These are phyloP conservation scores for Bombus ignitus DNA, from an alignment of 1,140 invertebrate species.

Conservation along the genomic window DNA sequence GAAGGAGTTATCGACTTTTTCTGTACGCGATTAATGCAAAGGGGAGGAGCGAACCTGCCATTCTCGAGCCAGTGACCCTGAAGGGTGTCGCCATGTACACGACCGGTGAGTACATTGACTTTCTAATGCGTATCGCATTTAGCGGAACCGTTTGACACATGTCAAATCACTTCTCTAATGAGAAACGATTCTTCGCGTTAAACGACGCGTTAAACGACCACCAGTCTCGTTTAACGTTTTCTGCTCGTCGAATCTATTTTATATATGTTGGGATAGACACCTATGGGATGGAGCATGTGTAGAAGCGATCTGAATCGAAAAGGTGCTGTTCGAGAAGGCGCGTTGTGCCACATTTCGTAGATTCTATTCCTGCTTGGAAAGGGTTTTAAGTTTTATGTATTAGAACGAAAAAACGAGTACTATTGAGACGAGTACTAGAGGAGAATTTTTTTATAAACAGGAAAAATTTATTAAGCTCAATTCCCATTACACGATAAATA, in stretches of 20 bases:
- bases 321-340: too few species aligned
- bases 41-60: slow-evolving; percentile 90
- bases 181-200: background rate
- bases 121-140: slow-evolving; percentile 20
- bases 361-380: too few species aligned
- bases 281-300: background rate
- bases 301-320: too few species aligned
- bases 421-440: too few species aligned
- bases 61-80: slow-evolving; percentile 90
- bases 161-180: background rate
- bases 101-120: slow-evolving; percentile 76
- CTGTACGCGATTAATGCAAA: slow-evolving; percentile 93
- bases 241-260: background rate
- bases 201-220: background rate
- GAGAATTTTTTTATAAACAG: too few species aligned
- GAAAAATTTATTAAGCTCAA: too few species aligned
- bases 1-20: slow-evolving; percentile 89
- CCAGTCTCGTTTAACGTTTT: background rate
- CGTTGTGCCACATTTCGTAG: too few species aligned
- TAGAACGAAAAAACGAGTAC: too few species aligned
- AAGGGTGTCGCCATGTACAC: slow-evolving; percentile 88
- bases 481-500: too few species aligned
- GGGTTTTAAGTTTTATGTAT: too few species aligned
- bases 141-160: slow-evolving; percentile 9
- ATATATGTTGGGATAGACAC: background rate